Percentiles rank a stretch among this genome's conserved stretches.
Conservation (phyloP, 2,888 invertebrate species). For the Sphecodes monilicornis region DNA sequence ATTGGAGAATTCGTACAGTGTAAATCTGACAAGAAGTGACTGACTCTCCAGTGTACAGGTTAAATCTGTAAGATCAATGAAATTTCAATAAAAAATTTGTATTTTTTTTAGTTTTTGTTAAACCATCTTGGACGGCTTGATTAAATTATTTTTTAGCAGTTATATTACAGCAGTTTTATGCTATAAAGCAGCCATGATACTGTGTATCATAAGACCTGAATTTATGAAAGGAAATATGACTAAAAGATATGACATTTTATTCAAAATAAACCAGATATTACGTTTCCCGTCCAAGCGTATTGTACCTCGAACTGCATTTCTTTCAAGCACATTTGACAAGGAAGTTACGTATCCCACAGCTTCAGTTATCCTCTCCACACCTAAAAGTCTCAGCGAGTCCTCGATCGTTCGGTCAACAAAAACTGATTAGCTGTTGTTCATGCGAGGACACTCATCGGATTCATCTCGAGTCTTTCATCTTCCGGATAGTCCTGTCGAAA, state of each 20-base stretch:
- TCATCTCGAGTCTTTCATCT: slow-evolving; percentile 1
- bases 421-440: background rate
- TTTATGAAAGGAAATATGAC: too few species aligned
- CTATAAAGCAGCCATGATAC: too few species aligned
- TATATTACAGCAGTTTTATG: too few species aligned
- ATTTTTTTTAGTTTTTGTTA: background rate
- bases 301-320: background rate
- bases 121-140: background rate
- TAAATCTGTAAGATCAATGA: too few species aligned
- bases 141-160: background rate
- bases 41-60: too few species aligned
- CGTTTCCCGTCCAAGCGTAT: background rate
- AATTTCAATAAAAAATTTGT: background rate
- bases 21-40: too few species aligned
- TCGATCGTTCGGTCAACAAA: background rate
- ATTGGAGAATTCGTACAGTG: too few species aligned
- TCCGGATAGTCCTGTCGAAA: background rate
- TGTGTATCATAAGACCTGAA: too few species aligned
- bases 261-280: background rate
- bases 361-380: background rate
- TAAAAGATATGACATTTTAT: background rate
- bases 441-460: background rate
- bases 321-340: background rate
- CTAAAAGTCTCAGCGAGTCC: background rate
- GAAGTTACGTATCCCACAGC: background rate